Percentiles rank a stretch among this genome's conserved stretches.
These are phyloP conservation scores for Liolophura sinensis DNA, from an alignment of 1,140 invertebrate species.

Conservation along the genomic window DNA sequence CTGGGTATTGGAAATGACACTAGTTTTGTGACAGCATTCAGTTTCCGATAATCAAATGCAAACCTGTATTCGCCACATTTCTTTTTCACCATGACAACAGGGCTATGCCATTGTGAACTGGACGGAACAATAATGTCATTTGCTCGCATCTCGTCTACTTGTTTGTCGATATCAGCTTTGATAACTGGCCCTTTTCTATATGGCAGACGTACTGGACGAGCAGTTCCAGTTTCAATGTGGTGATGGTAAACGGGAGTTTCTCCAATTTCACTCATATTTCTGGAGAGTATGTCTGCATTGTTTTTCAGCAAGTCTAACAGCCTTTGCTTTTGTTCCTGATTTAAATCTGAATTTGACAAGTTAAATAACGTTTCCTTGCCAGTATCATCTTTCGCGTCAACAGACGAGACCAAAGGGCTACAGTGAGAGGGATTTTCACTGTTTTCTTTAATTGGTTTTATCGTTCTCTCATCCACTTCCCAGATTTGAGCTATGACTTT, in stretches of 20 bases:
- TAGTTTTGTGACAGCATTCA: constrained; percentile 20
- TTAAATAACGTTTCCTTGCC: constrained; percentile 12
- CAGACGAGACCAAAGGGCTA: no score
- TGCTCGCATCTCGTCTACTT: constrained; percentile 16
- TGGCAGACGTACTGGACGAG: constrained; percentile 5
- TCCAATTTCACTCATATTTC: constrained; percentile 15
- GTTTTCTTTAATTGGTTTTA: background rate
- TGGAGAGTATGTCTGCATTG: constrained; percentile 12
- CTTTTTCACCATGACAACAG: constrained; percentile 30
- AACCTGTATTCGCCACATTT: constrained; percentile 18
- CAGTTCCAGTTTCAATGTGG: constrained; percentile 15
- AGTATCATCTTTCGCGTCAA: background rate
- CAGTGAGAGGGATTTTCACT: no score
- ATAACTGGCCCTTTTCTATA: constrained; percentile 11
- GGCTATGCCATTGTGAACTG: constrained; percentile 16
- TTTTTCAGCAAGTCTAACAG: no score
- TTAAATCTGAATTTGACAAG: constrained; percentile 8
- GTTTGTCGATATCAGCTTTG: constrained; percentile 9
- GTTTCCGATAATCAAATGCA: constrained; percentile 26
- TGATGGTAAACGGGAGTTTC: constrained; percentile 7
- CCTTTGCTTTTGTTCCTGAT: constrained; percentile 9
- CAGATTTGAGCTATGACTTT: constrained; percentile 8
- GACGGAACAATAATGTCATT: constrained; percentile 15
- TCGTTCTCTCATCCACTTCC: background rate
- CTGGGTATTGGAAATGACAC: constrained; percentile 14